phyloP scores from a whole-genome alignment of 1,140 invertebrate species.

The Zaprionus inermis region DNA sequence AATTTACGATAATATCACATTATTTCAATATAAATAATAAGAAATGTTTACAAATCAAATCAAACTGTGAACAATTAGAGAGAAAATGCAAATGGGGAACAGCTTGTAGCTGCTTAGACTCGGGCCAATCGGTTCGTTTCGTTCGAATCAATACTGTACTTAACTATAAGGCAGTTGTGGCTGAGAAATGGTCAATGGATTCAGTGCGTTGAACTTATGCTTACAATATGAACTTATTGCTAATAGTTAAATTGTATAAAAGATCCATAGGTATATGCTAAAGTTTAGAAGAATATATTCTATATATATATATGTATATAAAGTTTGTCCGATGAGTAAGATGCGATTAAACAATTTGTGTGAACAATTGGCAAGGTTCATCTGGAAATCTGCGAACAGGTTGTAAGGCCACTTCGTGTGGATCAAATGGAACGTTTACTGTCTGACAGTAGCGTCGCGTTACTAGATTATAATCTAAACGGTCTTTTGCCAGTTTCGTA shows the following conservation, averaged over 20 bases:
- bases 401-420: constrained; percentile 32
- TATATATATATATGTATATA: constrained; percentile 14
- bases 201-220: constrained; percentile 15
- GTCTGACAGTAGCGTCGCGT: constrained; percentile 28
- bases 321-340: constrained; percentile 36
- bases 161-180: constrained; percentile 74
- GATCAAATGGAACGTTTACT: constrained; percentile 8
- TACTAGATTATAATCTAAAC: neutral
- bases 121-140: constrained; percentile 42
- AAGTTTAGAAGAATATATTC: neutral
- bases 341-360: constrained; percentile 52
- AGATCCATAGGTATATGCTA: constrained; percentile 1
- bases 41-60: constrained; percentile 41
- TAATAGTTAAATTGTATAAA: constrained; percentile 32
- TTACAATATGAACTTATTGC: constrained; percentile 10
- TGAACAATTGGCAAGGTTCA: constrained; percentile 67
- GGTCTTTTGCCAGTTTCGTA: neutral
- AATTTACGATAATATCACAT: constrained; percentile 81
- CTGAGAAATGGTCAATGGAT: constrained; percentile 46
- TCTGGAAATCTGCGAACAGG: neutral
- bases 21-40: constrained; percentile 76
- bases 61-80: constrained; percentile 26
- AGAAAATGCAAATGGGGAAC: constrained; percentile 16
- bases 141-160: constrained; percentile 64
- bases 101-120: constrained; percentile 47